These are phyloP conservation scores for Carabus problematicus DNA, from an alignment of 2,888 invertebrate genomes.

Conservation along the genomic window DNA sequence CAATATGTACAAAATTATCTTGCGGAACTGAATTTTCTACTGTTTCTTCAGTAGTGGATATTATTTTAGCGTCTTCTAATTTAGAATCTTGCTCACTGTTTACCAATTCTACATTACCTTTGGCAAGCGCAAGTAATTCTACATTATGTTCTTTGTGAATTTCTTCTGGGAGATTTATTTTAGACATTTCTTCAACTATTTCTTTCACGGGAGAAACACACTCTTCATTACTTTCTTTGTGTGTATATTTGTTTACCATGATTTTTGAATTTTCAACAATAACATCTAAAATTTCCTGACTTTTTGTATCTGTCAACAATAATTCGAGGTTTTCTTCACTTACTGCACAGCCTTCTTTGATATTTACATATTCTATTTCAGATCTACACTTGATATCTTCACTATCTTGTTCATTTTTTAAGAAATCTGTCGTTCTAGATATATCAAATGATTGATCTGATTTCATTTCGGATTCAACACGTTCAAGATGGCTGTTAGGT, in stretches of 20 bases:
- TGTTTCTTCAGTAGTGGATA: no score
- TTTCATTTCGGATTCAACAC: no score
- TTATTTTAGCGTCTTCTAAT: conserved; percentile 8
- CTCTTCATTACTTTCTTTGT: neutral
- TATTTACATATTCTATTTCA: neutral
- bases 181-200: neutral
- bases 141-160: conserved; percentile 4
- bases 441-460: no score
- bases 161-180: neutral
- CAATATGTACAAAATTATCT: no score
- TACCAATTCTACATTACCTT: no score
- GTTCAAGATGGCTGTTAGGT: no score
- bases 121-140: neutral
- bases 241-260: neutral
- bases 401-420: neutral
- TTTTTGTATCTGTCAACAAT: neutral
- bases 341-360: neutral
- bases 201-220: neutral
- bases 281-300: neutral
- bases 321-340: conserved; percentile 1
- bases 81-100: conserved; percentile 9
- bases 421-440: no score
- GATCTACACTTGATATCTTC: neutral
- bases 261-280: neutral
- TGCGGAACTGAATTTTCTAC: no score